phyloP scores from a whole-genome alignment of 2,888 invertebrate species.

The Gymnoscelis rufifasciata region DNA sequence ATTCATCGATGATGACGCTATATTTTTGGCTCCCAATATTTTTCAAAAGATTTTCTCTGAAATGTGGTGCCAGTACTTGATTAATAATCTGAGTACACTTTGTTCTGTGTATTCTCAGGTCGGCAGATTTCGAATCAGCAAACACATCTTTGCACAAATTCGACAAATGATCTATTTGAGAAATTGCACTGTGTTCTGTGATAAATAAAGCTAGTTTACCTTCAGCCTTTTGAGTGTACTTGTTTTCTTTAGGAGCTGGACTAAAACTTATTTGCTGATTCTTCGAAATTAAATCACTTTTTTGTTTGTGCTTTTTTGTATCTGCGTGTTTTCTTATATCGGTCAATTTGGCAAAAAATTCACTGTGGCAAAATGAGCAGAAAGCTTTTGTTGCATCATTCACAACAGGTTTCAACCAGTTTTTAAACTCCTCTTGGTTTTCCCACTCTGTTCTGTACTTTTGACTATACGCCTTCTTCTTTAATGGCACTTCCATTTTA shows the following conservation, averaged over 20 bases:
- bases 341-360: not conserved
- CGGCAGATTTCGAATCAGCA: no score
- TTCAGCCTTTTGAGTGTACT: not conserved
- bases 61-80: not conserved
- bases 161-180: not conserved
- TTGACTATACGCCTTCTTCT: not conserved
- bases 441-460: not conserved
- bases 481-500: not conserved
- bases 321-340: not conserved
- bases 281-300: not conserved
- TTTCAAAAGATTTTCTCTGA: not conserved
- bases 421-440: not conserved
- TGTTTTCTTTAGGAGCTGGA: not conserved
- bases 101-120: not conserved
- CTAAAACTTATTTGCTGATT: not conserved
- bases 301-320: not conserved
- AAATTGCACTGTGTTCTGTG: not conserved
- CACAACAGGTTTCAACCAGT: not conserved
- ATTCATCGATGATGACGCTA: conserved; percentile 11
- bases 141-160: not conserved
- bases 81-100: not conserved
- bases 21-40: no score
- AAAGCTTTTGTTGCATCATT: not conserved
- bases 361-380: not conserved
- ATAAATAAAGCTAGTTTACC: not conserved